A percentile compares a stretch with the other conserved stretches of the same genome.
phyloP scores from a whole-genome alignment of 2,888 invertebrate species.

The Agrochola lychnidis region DNA sequence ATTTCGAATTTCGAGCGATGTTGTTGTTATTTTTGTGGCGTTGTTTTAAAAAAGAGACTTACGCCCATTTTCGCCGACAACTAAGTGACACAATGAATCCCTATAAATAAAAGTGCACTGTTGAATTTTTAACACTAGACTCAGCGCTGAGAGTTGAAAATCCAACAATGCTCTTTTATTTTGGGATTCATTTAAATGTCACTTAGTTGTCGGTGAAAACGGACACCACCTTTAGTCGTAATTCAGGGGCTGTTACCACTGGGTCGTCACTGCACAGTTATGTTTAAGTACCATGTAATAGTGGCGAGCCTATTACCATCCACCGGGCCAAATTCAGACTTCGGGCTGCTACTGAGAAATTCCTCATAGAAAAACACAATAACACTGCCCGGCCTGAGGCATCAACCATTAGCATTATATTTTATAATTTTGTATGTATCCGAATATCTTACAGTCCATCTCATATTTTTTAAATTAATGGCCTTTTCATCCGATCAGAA shows the following conservation, averaged over 20 bases:
- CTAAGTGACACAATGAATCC: too few species aligned
- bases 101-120: too few species aligned
- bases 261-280: too few species aligned
- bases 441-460: not conserved
- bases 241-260: too few species aligned
- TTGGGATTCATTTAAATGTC: too few species aligned
- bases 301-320: not conserved
- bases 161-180: too few species aligned
- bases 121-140: too few species aligned
- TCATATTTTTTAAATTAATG: not conserved
- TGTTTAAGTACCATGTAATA: too few species aligned
- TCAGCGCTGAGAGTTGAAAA: too few species aligned
- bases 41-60: not conserved
- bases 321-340: not conserved
- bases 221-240: too few species aligned
- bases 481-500: not conserved
- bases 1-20: not conserved
- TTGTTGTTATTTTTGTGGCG: not conserved
- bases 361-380: not conserved
- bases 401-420: not conserved
- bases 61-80: too few species aligned
- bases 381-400: not conserved
- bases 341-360: not conserved
- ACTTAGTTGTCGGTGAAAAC: too few species aligned
- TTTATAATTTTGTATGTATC: not conserved